These are phyloP conservation scores for Agapornis roseicollis DNA, from an alignment of 2,113 vertebrate species.

Conservation along the genomic window DNA sequence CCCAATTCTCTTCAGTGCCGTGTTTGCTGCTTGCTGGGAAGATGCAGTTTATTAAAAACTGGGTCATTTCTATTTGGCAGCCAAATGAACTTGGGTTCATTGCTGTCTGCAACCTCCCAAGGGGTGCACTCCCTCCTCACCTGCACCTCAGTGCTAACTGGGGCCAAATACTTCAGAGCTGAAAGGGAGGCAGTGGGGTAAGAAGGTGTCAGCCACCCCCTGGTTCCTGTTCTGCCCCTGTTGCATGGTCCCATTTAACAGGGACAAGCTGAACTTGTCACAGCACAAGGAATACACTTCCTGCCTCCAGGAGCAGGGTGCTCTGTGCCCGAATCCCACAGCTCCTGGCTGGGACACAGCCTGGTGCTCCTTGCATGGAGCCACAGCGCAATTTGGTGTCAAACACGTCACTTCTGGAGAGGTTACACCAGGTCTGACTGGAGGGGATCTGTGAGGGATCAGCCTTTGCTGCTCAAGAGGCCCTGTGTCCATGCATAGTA, in stretches of 20 bases:
- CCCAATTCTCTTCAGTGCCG: conserved; percentile 15
- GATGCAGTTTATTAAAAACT: conserved; percentile 32
- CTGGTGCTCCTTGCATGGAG: background rate
- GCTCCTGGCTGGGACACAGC: background rate
- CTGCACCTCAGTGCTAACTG: background rate
- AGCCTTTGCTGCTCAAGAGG: background rate
- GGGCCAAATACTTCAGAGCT: background rate
- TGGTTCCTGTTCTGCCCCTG: background rate
- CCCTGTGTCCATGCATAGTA: too few relatives aligned
- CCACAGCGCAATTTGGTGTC: background rate
- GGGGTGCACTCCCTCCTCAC: background rate
- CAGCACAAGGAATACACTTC: background rate
- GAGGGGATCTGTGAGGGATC: background rate
- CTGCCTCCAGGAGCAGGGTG: background rate
- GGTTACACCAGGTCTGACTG: background rate
- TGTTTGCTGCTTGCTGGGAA: conserved; percentile 8
- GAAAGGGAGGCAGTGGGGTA: background rate
- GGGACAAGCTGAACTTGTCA: background rate
- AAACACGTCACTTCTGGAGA: background rate
- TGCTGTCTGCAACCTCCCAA: background rate
- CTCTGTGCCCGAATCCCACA: background rate
- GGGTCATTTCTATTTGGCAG: conserved; percentile 37
- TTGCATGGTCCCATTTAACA: background rate
- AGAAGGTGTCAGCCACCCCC: background rate
- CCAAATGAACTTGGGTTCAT: background rate